Percentiles rank a stretch among this genome's conserved stretches.
Conservation (phyloP, 2,888 invertebrate genomes). For the Cheilosia soror region DNA sequence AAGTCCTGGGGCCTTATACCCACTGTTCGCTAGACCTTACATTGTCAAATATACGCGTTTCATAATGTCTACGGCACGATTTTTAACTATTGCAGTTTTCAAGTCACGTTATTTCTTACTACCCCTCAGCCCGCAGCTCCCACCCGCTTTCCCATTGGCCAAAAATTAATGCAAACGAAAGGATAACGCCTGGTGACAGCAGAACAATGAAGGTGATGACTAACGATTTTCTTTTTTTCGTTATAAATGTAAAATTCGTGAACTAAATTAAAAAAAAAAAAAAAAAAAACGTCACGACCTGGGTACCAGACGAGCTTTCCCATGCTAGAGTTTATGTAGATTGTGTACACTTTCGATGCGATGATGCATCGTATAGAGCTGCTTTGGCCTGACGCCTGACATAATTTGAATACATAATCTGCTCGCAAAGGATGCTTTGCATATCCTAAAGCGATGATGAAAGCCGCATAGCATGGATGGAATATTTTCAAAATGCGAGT, state of each 20-base stretch:
- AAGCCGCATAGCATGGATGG: constrained; percentile 33
- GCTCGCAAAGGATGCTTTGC: constrained; percentile 40
- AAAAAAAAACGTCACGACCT: background rate
- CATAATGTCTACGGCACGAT: constrained; percentile 15
- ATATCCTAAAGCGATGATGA: constrained; percentile 42
- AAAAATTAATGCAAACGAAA: constrained; percentile 40
- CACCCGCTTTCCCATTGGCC: background rate
- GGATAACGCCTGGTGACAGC: constrained; percentile 42
- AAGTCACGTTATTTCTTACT: constrained; percentile 57
- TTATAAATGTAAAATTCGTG: constrained; percentile 39
- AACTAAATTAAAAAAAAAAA: constrained; percentile 24
- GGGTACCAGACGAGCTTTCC: background rate
- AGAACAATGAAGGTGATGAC: constrained; percentile 21
- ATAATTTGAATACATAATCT: constrained; percentile 68
- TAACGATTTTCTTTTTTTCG: constrained; percentile 8
- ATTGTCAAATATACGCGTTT: constrained; percentile 30
- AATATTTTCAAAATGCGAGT: constrained; percentile 44
- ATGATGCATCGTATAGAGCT: constrained; percentile 58
- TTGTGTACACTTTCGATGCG: constrained; percentile 10
- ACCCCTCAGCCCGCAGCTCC: background rate
- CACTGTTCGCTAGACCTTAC: background rate
- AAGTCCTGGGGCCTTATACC: background rate
- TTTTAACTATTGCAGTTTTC: constrained; percentile 48
- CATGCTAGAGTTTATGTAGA: background rate
- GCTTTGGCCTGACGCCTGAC: constrained; percentile 53